Evolutionary conservation across 2,888 invertebrate species (phyloP).

Genomic region (Cantharis flavilabris): DNA sequence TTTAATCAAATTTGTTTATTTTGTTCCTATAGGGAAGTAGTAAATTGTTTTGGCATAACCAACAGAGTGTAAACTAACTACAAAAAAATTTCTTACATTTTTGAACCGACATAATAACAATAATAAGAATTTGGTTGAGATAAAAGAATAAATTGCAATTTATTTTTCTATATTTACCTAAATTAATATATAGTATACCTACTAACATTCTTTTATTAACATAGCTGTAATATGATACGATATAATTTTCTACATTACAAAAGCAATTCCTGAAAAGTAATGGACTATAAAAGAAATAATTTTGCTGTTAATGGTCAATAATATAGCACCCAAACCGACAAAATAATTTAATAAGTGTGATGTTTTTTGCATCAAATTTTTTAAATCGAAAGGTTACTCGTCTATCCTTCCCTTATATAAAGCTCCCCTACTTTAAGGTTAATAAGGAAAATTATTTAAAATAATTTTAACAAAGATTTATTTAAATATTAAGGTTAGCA

Average conservation of each 20-base stretch:
- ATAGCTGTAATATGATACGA: neutral
- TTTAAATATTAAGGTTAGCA: neutral
- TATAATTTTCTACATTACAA: neutral
- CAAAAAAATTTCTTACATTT: too few relatives aligned
- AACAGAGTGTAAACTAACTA: neutral
- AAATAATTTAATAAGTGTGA: neutral
- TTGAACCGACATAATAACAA: too few relatives aligned
- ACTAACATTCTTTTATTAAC: neutral
- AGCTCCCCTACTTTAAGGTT: neutral
- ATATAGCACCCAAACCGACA: neutral
- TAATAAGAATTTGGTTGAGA: too few relatives aligned
- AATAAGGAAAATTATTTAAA: neutral
- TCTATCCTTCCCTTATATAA: neutral
- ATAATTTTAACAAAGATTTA: neutral
- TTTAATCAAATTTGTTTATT: neutral
- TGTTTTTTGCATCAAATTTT: neutral
- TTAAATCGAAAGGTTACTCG: neutral
- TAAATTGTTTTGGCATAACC: neutral
- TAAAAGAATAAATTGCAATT: neutral
- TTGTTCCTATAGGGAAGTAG: neutral
- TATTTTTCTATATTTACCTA: neutral
- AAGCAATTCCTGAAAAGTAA: neutral
- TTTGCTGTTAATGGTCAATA: neutral
- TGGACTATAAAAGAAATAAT: neutral
- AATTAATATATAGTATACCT: neutral